Conservation (phyloP, 2,113 vertebrate genomes). For the Muntiacus reevesi region DNA sequence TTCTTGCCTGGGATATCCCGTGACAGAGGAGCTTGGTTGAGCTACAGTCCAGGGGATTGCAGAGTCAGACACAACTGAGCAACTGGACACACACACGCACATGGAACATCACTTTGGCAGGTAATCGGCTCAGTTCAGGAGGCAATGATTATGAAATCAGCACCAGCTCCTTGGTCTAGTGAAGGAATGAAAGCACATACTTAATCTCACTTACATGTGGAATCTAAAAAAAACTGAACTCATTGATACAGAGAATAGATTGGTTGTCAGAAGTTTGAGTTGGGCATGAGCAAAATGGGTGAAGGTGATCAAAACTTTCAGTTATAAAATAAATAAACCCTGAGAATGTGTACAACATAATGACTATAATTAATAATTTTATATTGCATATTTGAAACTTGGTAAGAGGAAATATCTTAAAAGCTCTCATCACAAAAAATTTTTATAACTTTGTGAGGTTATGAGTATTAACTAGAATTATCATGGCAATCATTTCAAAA, state of each 20-base stretch:
- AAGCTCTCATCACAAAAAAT: not conserved
- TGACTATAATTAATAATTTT: not conserved
- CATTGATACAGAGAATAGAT: not conserved
- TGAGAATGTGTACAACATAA: not conserved
- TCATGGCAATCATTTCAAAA: not conserved
- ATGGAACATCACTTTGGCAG: not conserved
- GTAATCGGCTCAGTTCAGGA: not conserved
- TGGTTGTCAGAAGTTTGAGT: not conserved
- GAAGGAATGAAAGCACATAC: not conserved
- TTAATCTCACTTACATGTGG: not conserved
- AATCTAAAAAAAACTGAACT: not conserved
- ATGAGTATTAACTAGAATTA: not conserved
- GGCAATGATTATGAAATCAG: not conserved
- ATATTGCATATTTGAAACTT: not conserved
- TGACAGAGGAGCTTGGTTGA: not conserved
- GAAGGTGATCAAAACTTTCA: not conserved
- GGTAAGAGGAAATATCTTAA: not conserved
- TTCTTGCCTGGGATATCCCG: not conserved
- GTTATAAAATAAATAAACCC: not conserved
- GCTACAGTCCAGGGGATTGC: not conserved
- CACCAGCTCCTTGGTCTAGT: not conserved
- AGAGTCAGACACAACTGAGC: not conserved
- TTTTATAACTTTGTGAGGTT: not conserved
- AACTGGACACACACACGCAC: rapidly evolving
- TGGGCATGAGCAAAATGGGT: not conserved